phyloP scores from a whole-genome alignment of 2,888 invertebrate genomes.

The Calameuta idolon region DNA sequence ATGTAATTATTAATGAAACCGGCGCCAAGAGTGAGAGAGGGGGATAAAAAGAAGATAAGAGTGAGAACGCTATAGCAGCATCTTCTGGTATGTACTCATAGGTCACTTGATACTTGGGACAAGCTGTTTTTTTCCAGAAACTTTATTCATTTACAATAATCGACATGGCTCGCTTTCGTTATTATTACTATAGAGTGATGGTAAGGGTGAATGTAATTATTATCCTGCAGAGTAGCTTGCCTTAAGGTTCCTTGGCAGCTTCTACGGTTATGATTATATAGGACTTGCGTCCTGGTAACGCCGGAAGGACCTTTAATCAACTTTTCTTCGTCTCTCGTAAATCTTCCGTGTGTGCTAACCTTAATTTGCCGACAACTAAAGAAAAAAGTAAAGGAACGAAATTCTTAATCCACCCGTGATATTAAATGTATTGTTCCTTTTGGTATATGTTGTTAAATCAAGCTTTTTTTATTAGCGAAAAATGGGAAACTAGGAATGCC shows the following conservation, averaged over 20 bases:
- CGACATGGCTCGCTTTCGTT: slow-evolving; percentile 28
- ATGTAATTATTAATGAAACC: slow-evolving; percentile 41
- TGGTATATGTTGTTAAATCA: too few species aligned
- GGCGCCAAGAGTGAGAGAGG: not conserved
- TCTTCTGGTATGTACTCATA: not conserved
- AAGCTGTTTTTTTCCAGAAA: slow-evolving; percentile 36
- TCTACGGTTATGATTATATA: not conserved
- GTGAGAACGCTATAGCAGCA: slow-evolving; percentile 6
- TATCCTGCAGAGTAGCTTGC: slow-evolving; percentile 20
- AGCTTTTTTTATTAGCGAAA: too few species aligned
- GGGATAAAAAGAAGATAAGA: not conserved
- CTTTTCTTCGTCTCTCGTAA: slow-evolving; percentile 45
- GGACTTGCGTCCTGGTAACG: not conserved
- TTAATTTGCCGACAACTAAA: not conserved
- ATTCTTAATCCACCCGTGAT: too few species aligned
- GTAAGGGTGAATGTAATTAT: slow-evolving; percentile 24
- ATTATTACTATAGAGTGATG: slow-evolving; percentile 34
- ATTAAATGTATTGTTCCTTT: too few species aligned
- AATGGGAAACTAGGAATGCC: too few species aligned
- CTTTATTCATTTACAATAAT: slow-evolving; percentile 43
- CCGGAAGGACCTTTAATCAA: slow-evolving; percentile 44
- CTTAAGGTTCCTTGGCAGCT: not conserved
- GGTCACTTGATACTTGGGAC: slow-evolving; percentile 30
- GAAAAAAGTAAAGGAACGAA: too few species aligned
- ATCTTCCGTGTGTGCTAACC: slow-evolving; percentile 36